A percentile compares a stretch with the other conserved stretches of the same genome.
Conservation (phyloP, 2,797 vertebrate species). For the Anguilla anguilla region DNA sequence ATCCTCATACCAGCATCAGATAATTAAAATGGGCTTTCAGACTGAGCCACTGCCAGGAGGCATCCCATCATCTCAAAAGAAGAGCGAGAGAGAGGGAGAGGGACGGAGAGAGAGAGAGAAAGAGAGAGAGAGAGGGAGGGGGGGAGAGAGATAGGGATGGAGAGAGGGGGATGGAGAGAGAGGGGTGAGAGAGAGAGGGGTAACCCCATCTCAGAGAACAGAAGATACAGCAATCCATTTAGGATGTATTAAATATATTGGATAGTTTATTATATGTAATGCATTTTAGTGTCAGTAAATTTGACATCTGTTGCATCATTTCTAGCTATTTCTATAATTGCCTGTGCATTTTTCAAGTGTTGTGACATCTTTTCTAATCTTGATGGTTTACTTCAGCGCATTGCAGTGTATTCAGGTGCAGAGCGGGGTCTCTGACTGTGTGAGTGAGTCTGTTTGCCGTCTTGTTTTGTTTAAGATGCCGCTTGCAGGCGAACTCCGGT, state of each 20-base stretch:
- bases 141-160: background rate
- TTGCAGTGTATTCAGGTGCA: background rate
- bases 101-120: background rate
- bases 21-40: constrained; percentile 58
- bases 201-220: too few species aligned
- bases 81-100: constrained; percentile 39
- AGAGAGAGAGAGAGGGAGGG: background rate
- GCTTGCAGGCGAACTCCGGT: too few species aligned
- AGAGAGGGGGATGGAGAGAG: background rate
- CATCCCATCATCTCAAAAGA: constrained; percentile 51
- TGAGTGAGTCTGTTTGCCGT: too few species aligned
- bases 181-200: background rate
- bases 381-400: background rate
- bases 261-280: too few species aligned
- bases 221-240: background rate
- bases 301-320: too few species aligned
- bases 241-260: too few species aligned
- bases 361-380: too few species aligned
- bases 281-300: too few species aligned
- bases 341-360: too few species aligned
- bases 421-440: too few species aligned
- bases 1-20: constrained; percentile 68
- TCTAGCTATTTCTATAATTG: too few species aligned
- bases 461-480: too few species aligned
- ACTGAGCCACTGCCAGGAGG: constrained; percentile 38